phyloP scores from a whole-genome alignment of 2,113 vertebrate species.

The Centrocercus urophasianus region DNA sequence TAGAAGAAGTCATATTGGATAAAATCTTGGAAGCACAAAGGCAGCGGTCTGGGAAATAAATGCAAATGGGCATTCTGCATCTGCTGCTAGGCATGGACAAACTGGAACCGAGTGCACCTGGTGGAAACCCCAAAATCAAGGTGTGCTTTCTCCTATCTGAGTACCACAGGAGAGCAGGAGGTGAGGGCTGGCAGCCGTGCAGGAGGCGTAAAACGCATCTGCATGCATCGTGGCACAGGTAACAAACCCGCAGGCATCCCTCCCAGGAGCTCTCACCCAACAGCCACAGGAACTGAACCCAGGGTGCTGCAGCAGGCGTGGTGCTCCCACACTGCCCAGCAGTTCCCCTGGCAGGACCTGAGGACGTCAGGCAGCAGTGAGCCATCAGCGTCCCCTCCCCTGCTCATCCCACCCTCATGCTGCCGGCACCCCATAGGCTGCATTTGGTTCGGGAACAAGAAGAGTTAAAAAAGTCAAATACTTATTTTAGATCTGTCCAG shows the following conservation, averaged over 20 bases:
- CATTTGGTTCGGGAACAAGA: neutral
- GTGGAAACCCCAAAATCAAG: neutral
- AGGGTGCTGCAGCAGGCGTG: accelerated
- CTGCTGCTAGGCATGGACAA: neutral
- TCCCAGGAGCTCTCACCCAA: accelerated
- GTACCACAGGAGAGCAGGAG: neutral
- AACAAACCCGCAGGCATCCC: neutral
- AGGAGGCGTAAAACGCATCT: accelerated
- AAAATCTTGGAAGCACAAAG: constrained; percentile 67
- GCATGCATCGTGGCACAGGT: neutral
- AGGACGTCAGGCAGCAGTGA: neutral
- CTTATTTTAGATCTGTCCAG: neutral
- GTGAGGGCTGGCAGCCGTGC: neutral
- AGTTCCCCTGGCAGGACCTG: accelerated
- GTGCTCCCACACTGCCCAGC: accelerated
- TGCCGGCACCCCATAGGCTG: accelerated
- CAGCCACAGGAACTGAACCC: accelerated
- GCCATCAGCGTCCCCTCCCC: accelerated
- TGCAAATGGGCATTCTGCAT: constrained; percentile 51
- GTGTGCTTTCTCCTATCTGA: neutral
- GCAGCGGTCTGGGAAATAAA: constrained; percentile 58
- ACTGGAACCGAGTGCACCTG: neutral
- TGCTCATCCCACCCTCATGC: accelerated
- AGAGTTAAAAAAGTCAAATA: no score
- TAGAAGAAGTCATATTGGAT: constrained; percentile 71